Base-by-base conservation (phyloP, 2,113 vertebrate species). In the Grallaria varia region DNA sequence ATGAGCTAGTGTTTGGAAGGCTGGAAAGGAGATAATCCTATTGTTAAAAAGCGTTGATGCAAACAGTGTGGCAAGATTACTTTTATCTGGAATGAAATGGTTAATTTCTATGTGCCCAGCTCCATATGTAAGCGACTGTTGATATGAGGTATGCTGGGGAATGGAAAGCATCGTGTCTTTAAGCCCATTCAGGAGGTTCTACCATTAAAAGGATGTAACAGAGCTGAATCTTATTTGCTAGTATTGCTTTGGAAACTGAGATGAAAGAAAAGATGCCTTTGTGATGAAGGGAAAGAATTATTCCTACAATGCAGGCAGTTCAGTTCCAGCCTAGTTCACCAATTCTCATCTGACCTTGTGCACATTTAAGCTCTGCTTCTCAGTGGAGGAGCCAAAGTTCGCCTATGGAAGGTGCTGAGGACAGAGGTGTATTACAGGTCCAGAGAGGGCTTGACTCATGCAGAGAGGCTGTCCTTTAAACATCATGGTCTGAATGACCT, bases 251-350 rank as follows among this genome's bases (percentile, higher is more conserved):
- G 79, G 83, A 96, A 95, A 83, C 42, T 31, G 50, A 87, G 75
- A 81, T 87, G 55, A 96, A 90, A 93, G 87, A 84, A 94, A 89
- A 45, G 86, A 75, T 56, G 83, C 30, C 73, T 96, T 91, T 97
- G 49, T 78, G 69, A n/a, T 58, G 58, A 86, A 89, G 50, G 44
- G 39, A 90, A 94, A 86, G 21, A 82, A 83, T 91, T 83, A 84
- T 90, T 90, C 60, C 82, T 77, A n/a, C 47, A 77, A 95, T 19
- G 42, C 49, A 80, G 53, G 71, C 93, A 91, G 87, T 91, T 93
- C 71, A 76, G 59, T 88, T 94, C 52, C 92, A 91, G 56, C 39
- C 68, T 80, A 67, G 60, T 50, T 87, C 88, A 83, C 44, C 12
- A 8, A 59, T 66, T 66, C 83, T 60, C 3, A 4, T 58, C 35